Evolutionary conservation across 2,113 vertebrate species (phyloP).

Genomic region (Parus major): DNA sequence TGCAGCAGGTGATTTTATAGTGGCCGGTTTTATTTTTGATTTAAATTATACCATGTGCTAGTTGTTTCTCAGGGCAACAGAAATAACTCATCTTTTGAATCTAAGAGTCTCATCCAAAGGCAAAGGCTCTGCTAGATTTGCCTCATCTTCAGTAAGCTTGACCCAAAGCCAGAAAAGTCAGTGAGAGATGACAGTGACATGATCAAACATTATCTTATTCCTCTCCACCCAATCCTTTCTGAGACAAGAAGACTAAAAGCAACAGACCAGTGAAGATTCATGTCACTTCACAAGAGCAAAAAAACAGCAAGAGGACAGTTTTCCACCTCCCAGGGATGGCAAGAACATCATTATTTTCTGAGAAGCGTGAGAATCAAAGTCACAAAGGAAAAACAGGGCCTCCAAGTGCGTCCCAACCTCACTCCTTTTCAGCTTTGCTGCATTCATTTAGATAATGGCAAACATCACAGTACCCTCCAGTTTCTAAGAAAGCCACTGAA

Average conservation of each 20-base stretch:
- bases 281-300: neutral
- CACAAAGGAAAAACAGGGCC: neutral
- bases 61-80: neutral
- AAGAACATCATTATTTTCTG: neutral
- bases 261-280: neutral
- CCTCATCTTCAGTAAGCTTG: neutral
- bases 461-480: neutral
- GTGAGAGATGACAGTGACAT: neutral
- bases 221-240: neutral
- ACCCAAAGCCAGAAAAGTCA: neutral
- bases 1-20: neutral
- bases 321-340: neutral
- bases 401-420: neutral
- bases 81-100: neutral
- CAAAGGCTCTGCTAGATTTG: neutral
- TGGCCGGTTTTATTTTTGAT: neutral
- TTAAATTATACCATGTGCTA: neutral
- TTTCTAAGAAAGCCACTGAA: neutral
- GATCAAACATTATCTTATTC: neutral
- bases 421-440: neutral
- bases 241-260: neutral
- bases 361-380: neutral
- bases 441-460: neutral
- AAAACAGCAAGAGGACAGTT: neutral
- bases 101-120: neutral